Evolutionary conservation across 2,888 invertebrate species (phyloP).

Genomic region (Amphipoea oculea): DNA sequence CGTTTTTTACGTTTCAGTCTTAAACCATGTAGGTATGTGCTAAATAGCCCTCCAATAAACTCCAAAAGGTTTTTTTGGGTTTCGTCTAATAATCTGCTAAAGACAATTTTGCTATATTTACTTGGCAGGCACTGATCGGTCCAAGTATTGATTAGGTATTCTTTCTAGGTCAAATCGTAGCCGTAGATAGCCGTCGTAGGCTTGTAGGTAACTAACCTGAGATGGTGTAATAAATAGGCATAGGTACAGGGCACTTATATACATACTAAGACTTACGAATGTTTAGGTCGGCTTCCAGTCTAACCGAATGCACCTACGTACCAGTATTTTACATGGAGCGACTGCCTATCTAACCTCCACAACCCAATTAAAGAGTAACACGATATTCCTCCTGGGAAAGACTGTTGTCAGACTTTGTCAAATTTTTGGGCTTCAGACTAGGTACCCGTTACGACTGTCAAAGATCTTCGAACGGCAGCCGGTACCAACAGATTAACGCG

Average conservation of each 20-base stretch:
- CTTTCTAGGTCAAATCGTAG: slow-evolving; percentile 35
- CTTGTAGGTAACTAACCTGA: not conserved
- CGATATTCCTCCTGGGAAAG: too few species aligned
- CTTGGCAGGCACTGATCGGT: slow-evolving; percentile 23
- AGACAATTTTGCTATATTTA: slow-evolving; percentile 21
- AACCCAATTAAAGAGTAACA: too few species aligned
- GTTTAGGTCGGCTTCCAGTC: not conserved
- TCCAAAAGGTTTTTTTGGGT: not conserved
- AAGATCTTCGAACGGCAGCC: not conserved
- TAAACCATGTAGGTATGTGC: not conserved
- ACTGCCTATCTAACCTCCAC: too few species aligned
- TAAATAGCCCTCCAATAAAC: not conserved
- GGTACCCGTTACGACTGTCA: not conserved
- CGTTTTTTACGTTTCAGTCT: not conserved
- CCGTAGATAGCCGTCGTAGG: not conserved
- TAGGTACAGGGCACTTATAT: too few species aligned
- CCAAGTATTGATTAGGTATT: slow-evolving; percentile 32
- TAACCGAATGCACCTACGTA: too few species aligned
- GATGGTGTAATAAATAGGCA: not conserved
- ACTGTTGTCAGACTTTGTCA: not conserved
- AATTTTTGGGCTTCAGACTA: not conserved
- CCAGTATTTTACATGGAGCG: too few species aligned
- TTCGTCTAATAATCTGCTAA: not conserved
- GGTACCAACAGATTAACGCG: not conserved
- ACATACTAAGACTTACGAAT: too few species aligned